Evolutionary conservation across 2,113 vertebrate genomes (phyloP), one percentile per base, ranked within the genome.

Genomic region (Oxyruncus cristatus): DNA sequence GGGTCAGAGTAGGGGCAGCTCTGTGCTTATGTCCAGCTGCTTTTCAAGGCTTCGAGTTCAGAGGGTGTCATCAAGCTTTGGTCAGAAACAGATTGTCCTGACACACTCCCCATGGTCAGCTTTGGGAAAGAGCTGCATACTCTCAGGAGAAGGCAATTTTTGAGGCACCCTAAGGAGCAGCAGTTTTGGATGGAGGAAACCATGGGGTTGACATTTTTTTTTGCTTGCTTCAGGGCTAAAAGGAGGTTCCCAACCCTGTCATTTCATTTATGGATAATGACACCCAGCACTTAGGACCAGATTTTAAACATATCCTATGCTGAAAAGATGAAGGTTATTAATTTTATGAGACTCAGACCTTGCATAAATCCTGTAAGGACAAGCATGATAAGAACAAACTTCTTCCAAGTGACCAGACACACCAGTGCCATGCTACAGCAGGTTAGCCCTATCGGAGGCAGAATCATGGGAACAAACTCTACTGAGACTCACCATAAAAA

Each of bases 291-390:
- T 90, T 81, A 83, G 39, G 35, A 41, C 30, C 76, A 93, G 82
- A 59, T 79, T 93, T 93, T 30, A 75, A 95, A 96, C 6, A 7
- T 39, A 70, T 74, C 47, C n/a, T 78, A 46, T 61, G 58, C 62
- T 91, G 70, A 84, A 92, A 85, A 89, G 52, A 92, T 65, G 79
- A 91, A 92, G 53, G 58, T 20, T 93, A 82, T 92, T 95, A 89
- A 78, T 85, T 92, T 91, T 93, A 94, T 61, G 68, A 85, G 70
- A 87, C 37, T 94, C 73, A 55, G 61, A 68, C 30, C 15, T 77
- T 75, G 65, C 49, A 81, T 72, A 88, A 92, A 88, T 86, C 88
- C 50, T 86, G 84, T 92, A 86, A 93, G 65, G 66, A 86, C 91
- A 93, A 86, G 88, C 23, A 75, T 1, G 6, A 66, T 33, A 53